phyloP scores from a whole-genome alignment of 2,113 vertebrate species.

The Nothobranchius furzeri region DNA sequence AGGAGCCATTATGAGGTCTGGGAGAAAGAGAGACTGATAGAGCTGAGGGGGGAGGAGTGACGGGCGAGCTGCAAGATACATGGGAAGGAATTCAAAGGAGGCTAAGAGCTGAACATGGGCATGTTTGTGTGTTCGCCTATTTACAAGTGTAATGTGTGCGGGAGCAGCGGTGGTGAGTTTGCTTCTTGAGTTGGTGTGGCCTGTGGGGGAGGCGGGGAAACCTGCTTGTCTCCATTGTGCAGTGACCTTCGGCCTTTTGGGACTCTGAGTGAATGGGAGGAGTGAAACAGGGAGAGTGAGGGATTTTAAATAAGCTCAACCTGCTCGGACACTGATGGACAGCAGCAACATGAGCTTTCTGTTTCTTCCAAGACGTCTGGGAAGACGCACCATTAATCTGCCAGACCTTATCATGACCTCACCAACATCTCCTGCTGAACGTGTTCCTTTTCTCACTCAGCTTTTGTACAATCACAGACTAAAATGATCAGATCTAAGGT shows the following conservation, averaged over 20 bases:
- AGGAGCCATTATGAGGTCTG: constrained; percentile 71
- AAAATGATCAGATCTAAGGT: neutral
- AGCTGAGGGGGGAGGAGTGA: constrained; percentile 60
- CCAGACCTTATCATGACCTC: constrained; percentile 41
- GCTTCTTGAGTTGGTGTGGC: constrained; percentile 25
- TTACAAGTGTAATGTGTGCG: constrained; percentile 29
- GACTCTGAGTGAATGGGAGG: constrained; percentile 67
- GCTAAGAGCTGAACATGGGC: constrained; percentile 52
- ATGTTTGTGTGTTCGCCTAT: constrained; percentile 41
- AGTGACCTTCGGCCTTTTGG: constrained; percentile 63
- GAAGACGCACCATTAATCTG: constrained; percentile 40
- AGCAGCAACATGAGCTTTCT: constrained; percentile 61
- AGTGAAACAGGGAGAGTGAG: constrained; percentile 49
- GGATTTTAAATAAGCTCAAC: constrained; percentile 73
- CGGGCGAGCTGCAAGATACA: constrained; percentile 66
- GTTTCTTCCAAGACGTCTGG: constrained; percentile 44
- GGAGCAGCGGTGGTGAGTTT: constrained; percentile 33
- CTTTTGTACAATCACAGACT: neutral
- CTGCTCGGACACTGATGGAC: constrained; percentile 61
- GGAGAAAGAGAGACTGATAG: constrained; percentile 69
- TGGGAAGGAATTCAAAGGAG: constrained; percentile 75
- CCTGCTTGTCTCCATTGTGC: constrained; percentile 58
- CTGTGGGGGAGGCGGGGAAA: constrained; percentile 26
- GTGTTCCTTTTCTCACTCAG: neutral
- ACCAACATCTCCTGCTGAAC: constrained; percentile 39